Percentiles rank a stretch among this genome's conserved stretches.
Evolutionary conservation across 2,113 vertebrate species (phyloP).

Genomic region (Nanorana parkeri): DNA sequence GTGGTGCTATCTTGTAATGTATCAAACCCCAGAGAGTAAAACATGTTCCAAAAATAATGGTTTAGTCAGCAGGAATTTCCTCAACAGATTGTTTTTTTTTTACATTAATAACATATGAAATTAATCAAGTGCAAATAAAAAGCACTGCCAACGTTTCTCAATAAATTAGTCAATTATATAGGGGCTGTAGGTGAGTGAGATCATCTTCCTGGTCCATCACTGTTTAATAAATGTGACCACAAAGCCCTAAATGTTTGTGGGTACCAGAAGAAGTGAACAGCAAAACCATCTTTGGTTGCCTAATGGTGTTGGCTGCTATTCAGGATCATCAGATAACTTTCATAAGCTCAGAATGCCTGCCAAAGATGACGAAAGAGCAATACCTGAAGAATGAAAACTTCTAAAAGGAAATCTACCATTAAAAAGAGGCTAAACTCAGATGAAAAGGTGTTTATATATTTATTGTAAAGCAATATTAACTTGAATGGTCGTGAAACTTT

Average conservation of each 20-base stretch:
- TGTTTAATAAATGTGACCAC: slow-evolving; percentile 36
- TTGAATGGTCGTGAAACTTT: slow-evolving; percentile 5
- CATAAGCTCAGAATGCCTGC: slow-evolving; percentile 2
- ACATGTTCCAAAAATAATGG: slow-evolving; percentile 25
- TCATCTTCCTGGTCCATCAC: slow-evolving; percentile 35
- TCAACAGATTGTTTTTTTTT: slow-evolving; percentile 9
- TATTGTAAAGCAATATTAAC: not conserved
- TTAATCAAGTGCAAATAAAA: slow-evolving; percentile 30
- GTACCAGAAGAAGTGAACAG: slow-evolving; percentile 32
- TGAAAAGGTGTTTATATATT: not conserved
- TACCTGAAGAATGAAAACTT: slow-evolving; percentile 2
- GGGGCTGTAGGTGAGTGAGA: slow-evolving; percentile 25
- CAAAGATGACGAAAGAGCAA: slow-evolving; percentile 22
- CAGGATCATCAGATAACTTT: slow-evolving; percentile 23
- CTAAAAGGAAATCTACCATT: not conserved
- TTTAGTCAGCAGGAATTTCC: slow-evolving; percentile 40
- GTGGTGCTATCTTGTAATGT: slow-evolving; percentile 7
- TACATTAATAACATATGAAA: slow-evolving; percentile 25
- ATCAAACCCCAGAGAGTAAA: slow-evolving; percentile 28
- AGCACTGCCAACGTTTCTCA: slow-evolving; percentile 26
- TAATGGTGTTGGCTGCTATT: slow-evolving; percentile 19
- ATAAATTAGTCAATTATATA: slow-evolving; percentile 44
- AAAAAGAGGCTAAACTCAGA: not conserved
- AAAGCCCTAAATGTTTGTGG: slow-evolving; percentile 49
- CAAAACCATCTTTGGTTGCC: slow-evolving; percentile 29